Conservation (phyloP, 2,113 vertebrate species). For the Ascaphus truei region DNA sequence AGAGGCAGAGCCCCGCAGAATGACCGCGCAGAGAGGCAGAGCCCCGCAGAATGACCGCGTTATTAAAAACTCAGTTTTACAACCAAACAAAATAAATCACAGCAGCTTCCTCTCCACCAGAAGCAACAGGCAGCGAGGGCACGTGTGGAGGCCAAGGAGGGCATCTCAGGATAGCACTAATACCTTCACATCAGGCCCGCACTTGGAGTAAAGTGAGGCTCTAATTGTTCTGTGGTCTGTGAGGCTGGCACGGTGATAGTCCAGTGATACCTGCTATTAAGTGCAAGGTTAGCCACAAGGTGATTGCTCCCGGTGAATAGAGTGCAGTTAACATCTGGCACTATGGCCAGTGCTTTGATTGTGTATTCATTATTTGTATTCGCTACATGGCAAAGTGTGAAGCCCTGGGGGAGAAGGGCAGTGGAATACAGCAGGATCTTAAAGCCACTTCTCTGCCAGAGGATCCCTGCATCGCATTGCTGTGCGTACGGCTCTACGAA, state of each 20-base stretch:
- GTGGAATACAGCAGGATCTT: too few species aligned
- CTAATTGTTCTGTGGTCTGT: conserved; percentile 25
- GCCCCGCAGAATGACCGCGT: too few species aligned
- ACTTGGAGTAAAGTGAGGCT: background rate
- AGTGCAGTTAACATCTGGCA: conserved; percentile 7
- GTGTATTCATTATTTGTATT: conserved; percentile 1
- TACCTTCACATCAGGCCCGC: background rate
- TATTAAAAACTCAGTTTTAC: too few species aligned
- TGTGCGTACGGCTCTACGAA: too few species aligned
- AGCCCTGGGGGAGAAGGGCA: background rate
- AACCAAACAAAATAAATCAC: too few species aligned
- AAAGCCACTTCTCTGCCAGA: too few species aligned
- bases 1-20: too few species aligned
- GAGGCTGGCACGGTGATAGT: conserved; percentile 6
- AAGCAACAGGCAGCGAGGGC: too few species aligned
- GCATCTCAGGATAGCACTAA: background rate
- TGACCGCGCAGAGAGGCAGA: too few species aligned
- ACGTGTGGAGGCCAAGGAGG: too few species aligned
- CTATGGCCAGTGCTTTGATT: conserved; percentile 3
- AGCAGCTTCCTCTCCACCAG: too few species aligned
- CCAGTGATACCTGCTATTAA: conserved; percentile 18
- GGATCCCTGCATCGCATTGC: too few species aligned
- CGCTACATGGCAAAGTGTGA: background rate
- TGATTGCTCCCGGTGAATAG: conserved; percentile 15
- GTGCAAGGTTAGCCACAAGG: conserved; percentile 25